These are phyloP conservation scores for Stenurella melanura DNA, from an alignment of 2,888 invertebrate species.

Conservation along the genomic window DNA sequence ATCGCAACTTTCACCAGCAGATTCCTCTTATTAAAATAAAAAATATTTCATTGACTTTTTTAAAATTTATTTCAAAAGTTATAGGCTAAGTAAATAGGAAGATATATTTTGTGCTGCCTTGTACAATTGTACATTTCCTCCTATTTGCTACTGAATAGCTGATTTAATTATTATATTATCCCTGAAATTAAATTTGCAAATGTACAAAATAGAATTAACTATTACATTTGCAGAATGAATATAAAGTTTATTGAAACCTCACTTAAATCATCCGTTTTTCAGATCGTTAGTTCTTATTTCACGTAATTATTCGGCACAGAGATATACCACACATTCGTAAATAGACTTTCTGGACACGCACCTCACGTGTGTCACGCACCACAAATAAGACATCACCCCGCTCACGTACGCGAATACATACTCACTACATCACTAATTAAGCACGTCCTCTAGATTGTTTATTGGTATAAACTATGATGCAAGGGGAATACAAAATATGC, in stretches of 20 bases:
- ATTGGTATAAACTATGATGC: slow-evolving; percentile 45
- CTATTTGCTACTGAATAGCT: too few species aligned
- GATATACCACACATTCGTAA: not conserved
- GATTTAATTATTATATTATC: too few species aligned
- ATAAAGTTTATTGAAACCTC: not conserved
- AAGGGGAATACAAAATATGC: slow-evolving; percentile 39
- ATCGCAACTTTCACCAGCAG: too few species aligned
- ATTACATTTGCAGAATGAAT: not conserved
- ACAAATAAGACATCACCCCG: slow-evolving; percentile 45
- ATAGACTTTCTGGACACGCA: slow-evolving; percentile 41
- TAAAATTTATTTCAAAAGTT: too few species aligned
- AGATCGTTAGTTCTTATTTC: not conserved
- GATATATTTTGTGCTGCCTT: too few species aligned
- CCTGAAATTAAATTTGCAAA: too few species aligned
- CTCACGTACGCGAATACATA: slow-evolving; percentile 39
- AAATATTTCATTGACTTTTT: too few species aligned
- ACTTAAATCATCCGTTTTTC: not conserved
- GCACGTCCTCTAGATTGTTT: slow-evolving; percentile 50
- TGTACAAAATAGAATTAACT: too few species aligned
- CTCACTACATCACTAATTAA: slow-evolving; percentile 41
- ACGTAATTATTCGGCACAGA: not conserved
- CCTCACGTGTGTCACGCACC: slow-evolving; percentile 44
- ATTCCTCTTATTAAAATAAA: too few species aligned
- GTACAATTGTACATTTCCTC: too few species aligned
- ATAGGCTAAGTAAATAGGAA: too few species aligned